These are phyloP conservation scores for Metopolophium dirhodum DNA, from an alignment of 1,140 invertebrate species.

Conservation along the genomic window DNA sequence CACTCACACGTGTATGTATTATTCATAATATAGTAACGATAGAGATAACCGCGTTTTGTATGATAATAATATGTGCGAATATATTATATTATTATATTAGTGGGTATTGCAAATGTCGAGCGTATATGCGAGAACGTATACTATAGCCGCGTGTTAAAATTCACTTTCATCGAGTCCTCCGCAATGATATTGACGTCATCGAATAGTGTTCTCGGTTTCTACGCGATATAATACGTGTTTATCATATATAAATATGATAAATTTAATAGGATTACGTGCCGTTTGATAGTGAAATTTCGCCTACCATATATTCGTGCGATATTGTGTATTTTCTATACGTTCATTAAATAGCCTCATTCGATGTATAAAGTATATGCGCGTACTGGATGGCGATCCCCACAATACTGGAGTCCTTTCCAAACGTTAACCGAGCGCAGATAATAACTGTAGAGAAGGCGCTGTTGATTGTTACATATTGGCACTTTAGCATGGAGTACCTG, in stretches of 20 bases:
- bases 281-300: slow-evolving; percentile 9
- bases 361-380: neutral
- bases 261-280: slow-evolving; percentile 2
- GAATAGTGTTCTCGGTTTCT: neutral
- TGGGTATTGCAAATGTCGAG: neutral
- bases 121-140: neutral
- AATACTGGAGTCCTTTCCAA: neutral
- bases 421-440: neutral
- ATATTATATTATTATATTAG: neutral
- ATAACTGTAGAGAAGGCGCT: neutral
- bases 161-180: slow-evolving; percentile 33
- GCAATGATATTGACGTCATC: slow-evolving; percentile 8
- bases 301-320: too few relatives aligned
- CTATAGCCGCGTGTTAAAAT: neutral
- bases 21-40: neutral
- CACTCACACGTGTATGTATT: neutral
- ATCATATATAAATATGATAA: slow-evolving; percentile 30
- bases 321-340: neutral
- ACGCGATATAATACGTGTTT: neutral
- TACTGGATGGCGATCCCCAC: too few relatives aligned
- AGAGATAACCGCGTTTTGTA: neutral
- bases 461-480: neutral
- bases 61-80: neutral
- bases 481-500: neutral
- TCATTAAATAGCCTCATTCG: neutral